Base-by-base conservation (phyloP, 2,113 vertebrate species). In the Chaetodon trifascialis region DNA sequence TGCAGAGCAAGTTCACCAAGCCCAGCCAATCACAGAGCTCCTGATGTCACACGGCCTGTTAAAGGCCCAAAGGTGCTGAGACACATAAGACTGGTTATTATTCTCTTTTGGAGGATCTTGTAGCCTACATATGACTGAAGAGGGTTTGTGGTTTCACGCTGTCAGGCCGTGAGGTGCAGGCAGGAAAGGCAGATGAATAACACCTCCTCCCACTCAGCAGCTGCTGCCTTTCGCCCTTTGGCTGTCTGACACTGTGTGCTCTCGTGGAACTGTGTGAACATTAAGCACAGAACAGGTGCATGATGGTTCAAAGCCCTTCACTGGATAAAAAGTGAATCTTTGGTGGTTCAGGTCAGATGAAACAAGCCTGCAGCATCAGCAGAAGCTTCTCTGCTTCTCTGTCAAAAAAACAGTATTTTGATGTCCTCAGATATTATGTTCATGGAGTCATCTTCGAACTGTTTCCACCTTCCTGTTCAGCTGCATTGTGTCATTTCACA, bases 1-100 rank as follows among this genome's bases (percentile, higher is more conserved):
- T 99, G 80, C 98, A 99, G 93, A 96, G 97, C 95, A 99, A 97
- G 89, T 99, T 98, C 91, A 93, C 75, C 46, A 99, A 97, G 83
- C 93, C 94, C 10, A 4, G 23, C n/a, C 73, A 72, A n/a, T 59
- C 62, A 42, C 55, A 82, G 25, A 47, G 52, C 73, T 75, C 64
- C 71, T 86, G 83, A 89, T 11, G 80, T 49, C n/a, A 15, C 64
- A 3, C 9, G 6, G 14, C 0, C 21, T 52, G 46, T 34, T 21
- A 19, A 9, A 30, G 56, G 19, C 46, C n/a, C 25, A 42, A 14
- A 25, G 2, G 2, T 25, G 38, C 15, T 0, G 14, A 25, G 21
- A 42, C 51, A 76, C 25, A 10, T 0, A 2, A 68, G 23, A 74
- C 52, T 69, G 3, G 42, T 16, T 4, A 40, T 8, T 7, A 3